Evolutionary conservation across 2,113 vertebrate genomes (phyloP).

Genomic region (Micromys minutus): DNA sequence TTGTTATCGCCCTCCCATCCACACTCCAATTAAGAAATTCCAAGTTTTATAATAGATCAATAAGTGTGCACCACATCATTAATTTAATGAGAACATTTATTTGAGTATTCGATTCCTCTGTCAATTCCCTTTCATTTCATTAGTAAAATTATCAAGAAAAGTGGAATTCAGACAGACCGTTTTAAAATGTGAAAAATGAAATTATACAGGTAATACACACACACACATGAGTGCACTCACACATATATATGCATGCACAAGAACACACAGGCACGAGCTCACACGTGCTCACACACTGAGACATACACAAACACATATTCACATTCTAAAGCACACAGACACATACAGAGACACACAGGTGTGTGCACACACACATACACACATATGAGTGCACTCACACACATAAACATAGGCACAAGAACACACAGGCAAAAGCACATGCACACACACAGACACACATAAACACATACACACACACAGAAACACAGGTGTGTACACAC

Average conservation of each 20-base stretch:
- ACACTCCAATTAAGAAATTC: constrained; percentile 78
- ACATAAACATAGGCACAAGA: not conserved
- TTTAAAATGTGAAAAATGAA: constrained; percentile 17
- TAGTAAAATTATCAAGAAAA: constrained; percentile 41
- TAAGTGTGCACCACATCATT: constrained; percentile 68
- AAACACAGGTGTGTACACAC: too few species aligned
- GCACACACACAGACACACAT: not conserved
- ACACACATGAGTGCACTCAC: too few species aligned
- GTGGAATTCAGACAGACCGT: constrained; percentile 25
- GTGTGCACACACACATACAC: not conserved
- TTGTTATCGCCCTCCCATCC: constrained; percentile 61
- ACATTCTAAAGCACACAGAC: too few species aligned
- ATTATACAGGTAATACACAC: not conserved
- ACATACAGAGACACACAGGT: fast-evolving
- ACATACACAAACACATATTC: not conserved
- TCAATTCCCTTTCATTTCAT: constrained; percentile 39
- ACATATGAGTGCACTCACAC: fast-evolving
- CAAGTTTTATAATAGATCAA: constrained; percentile 78
- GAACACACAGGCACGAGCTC: fast-evolving
- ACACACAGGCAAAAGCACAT: fast-evolving
- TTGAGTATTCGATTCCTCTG: constrained; percentile 56
- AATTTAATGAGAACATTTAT: constrained; percentile 72
- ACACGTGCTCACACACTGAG: not conserved
- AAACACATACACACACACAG: fast-evolving
- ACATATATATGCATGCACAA: not conserved